Evolutionary conservation across 2,888 invertebrate genomes (phyloP).

Genomic region (Neoaliturus tenellus): DNA sequence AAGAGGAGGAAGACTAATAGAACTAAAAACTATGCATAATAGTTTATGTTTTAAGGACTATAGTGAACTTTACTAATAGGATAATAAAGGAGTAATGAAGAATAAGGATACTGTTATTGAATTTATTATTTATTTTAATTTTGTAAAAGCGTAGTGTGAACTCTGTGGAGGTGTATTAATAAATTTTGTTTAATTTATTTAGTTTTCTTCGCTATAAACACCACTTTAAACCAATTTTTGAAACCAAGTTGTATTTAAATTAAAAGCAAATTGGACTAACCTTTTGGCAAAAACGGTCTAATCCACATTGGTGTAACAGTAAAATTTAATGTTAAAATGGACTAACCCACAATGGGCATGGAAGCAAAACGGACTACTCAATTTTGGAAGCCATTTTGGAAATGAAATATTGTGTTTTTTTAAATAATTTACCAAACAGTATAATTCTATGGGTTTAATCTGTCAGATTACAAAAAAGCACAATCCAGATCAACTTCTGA

Average conservation of each 20-base stretch:
- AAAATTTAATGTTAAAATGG: conserved; percentile 17
- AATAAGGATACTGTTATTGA: not conserved
- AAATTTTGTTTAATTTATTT: not conserved
- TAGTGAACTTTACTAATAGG: too few species aligned
- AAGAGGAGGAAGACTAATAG: conserved; percentile 8
- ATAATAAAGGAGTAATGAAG: not conserved
- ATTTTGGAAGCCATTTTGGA: conserved; percentile 43
- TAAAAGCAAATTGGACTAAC: conserved; percentile 40
- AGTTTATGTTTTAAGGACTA: not conserved
- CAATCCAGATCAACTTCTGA: not conserved
- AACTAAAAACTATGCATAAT: not conserved
- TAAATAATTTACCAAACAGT: not conserved
- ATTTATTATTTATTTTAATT: not conserved
- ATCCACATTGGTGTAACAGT: conserved; percentile 10
- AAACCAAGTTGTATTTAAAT: not conserved
- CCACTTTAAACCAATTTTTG: not conserved
- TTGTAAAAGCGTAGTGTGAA: too few species aligned
- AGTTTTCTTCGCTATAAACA: not conserved
- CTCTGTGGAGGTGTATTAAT: too few species aligned
- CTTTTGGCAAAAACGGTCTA: conserved; percentile 28
- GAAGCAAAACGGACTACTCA: conserved; percentile 42
- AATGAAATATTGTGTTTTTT: not conserved
- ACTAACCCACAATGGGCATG: not conserved
- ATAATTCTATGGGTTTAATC: conserved; percentile 17
- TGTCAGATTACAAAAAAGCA: not conserved